Evolutionary conservation across 1,140 invertebrate species (phyloP).

Genomic region (Pinna nobilis): DNA sequence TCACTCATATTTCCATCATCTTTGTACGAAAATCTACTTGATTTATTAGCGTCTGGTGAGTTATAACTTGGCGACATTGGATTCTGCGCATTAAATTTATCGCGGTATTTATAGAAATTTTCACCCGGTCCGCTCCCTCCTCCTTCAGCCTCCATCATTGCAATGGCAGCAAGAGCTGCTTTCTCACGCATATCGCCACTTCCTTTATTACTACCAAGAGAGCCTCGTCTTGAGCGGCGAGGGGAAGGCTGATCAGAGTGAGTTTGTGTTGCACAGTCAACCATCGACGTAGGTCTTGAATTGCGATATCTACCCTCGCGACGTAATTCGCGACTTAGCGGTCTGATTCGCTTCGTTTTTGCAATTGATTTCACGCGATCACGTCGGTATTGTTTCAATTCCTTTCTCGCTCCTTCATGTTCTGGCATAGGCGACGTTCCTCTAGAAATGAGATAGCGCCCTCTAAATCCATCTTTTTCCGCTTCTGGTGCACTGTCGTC

Average conservation of each 20-base stretch:
- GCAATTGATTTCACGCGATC: slow-evolving; percentile 56
- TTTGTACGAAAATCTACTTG: slow-evolving; percentile 23
- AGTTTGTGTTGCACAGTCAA: slow-evolving; percentile 65
- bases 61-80: slow-evolving; percentile 42
- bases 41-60: slow-evolving; percentile 14
- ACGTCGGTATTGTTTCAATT: slow-evolving; percentile 45
- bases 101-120: slow-evolving; percentile 62
- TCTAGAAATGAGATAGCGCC: slow-evolving; percentile 61
- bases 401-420: slow-evolving; percentile 48
- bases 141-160: slow-evolving; percentile 41
- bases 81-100: slow-evolving; percentile 52
- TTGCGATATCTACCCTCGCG: slow-evolving; percentile 44
- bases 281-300: slow-evolving; percentile 33
- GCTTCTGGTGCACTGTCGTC: slow-evolving; percentile 69
- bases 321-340: slow-evolving; percentile 46
- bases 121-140: slow-evolving; percentile 41
- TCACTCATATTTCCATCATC: slow-evolving; percentile 45
- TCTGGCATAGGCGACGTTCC: slow-evolving; percentile 68
- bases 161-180: slow-evolving; percentile 44
- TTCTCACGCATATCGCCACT: slow-evolving; percentile 44
- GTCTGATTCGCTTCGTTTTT: slow-evolving; percentile 58
- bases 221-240: slow-evolving; percentile 31
- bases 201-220: slow-evolving; percentile 35
- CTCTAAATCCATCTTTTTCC: slow-evolving; percentile 56
- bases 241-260: slow-evolving; percentile 58